Conservation (phyloP, 2,888 invertebrate genomes). For the Pristionchus exspectatus region DNA sequence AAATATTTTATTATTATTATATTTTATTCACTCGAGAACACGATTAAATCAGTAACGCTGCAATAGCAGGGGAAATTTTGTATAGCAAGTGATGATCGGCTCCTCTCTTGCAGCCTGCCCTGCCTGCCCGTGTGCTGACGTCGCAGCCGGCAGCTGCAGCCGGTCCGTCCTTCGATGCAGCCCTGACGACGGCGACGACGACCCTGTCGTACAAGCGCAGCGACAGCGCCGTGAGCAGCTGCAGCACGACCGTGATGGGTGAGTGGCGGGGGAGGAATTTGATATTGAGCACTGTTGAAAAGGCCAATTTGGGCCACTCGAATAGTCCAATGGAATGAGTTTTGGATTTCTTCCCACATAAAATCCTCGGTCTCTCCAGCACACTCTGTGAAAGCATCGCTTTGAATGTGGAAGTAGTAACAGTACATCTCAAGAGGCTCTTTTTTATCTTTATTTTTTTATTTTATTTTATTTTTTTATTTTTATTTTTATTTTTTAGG, state of each 20-base stretch:
- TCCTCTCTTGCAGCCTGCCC: neutral
- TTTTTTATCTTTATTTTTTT: too few species aligned
- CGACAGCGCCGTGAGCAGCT: constrained; percentile 32
- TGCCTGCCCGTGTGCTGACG: neutral
- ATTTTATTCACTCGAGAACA: neutral
- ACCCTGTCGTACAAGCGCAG: constrained; percentile 10
- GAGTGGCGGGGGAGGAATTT: neutral
- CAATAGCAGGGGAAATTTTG: neutral
- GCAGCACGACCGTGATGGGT: constrained; percentile 25
- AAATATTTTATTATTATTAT: neutral
- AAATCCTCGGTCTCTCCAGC: too few species aligned
- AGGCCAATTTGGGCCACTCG: too few species aligned
- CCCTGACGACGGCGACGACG: neutral
- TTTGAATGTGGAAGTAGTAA: too few species aligned
- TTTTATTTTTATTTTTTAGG: too few species aligned
- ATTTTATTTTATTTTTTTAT: too few species aligned
- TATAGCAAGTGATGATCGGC: neutral
- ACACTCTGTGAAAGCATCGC: too few species aligned
- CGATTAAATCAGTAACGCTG: neutral
- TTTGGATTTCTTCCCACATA: too few species aligned
- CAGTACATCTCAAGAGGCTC: too few species aligned
- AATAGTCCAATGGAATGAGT: too few species aligned
- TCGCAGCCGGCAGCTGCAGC: constrained; percentile 20
- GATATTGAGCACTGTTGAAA: too few species aligned
- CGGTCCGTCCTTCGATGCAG: neutral